Evolutionary conservation across 2,113 vertebrate species (phyloP).

Genomic region (Periophthalmus modestus): DNA sequence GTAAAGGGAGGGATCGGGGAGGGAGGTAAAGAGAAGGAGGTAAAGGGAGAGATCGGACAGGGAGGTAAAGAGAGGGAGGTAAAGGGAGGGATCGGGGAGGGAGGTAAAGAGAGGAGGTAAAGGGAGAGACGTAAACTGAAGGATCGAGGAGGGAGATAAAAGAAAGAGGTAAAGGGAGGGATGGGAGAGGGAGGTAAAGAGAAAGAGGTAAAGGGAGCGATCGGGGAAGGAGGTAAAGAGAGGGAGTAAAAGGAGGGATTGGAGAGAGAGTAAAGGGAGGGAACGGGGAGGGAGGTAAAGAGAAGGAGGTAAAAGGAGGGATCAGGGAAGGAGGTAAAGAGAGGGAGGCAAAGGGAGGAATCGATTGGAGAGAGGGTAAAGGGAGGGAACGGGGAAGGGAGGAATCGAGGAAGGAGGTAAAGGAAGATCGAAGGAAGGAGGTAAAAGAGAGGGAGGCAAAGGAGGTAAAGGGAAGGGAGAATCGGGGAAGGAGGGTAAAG

Average conservation of each 20-base stretch:
- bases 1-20: conserved; percentile 1
- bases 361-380: not conserved
- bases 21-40: conserved; percentile 31
- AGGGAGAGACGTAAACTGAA: no score
- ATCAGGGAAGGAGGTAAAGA: no score
- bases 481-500: conserved; percentile 25
- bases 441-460: not conserved
- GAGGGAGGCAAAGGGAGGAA: not conserved
- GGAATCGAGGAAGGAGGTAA: conserved; percentile 26
- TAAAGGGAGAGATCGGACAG: conserved; percentile 3
- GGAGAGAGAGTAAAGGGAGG: not conserved
- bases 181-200: conserved; percentile 28
- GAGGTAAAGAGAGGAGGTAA: conserved; percentile 26
- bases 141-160: conserved; percentile 22
- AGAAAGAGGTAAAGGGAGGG: not conserved
- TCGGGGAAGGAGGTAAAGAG: conserved; percentile 19
- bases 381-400: conserved; percentile 9
- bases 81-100: conserved; percentile 10
- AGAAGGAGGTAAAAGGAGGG: conserved; percentile 10
- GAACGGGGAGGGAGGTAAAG: conserved; percentile 23
- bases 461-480: not conserved
- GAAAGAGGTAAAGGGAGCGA: not conserved
- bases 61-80: not conserved
- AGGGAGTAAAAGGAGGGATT: no score
- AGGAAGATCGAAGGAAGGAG: conserved; percentile 6